These are phyloP conservation scores for Drosophila suzukii DNA, from an alignment of 1,140 invertebrate genomes.

Conservation along the genomic window DNA sequence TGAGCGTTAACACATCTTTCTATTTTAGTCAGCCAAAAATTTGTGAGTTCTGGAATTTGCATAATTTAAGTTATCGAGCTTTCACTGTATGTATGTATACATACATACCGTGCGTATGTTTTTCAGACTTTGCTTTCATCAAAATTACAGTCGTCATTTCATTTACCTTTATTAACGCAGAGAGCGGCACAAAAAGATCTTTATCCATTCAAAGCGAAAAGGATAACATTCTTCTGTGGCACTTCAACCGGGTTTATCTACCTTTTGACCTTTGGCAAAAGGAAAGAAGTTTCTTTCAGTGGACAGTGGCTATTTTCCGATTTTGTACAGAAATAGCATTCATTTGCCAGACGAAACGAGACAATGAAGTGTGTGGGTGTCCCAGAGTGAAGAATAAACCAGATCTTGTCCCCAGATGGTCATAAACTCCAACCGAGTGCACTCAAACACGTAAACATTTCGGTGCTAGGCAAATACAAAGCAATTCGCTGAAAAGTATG, in stretches of 20 bases:
- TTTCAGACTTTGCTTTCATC: slow-evolving; percentile 22
- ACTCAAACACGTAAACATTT: slow-evolving; percentile 12
- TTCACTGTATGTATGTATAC: not conserved
- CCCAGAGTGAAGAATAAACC: slow-evolving; percentile 13
- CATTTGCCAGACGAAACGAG: slow-evolving; percentile 20
- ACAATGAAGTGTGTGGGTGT: not conserved
- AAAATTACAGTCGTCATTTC: slow-evolving; percentile 29
- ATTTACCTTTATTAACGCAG: slow-evolving; percentile 65
- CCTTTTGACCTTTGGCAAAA: slow-evolving; percentile 11
- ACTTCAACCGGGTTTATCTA: slow-evolving; percentile 1
- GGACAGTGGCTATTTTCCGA: slow-evolving; percentile 19
- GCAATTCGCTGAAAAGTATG: slow-evolving; percentile 47
- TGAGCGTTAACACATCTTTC: no score
- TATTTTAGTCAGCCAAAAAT: no score
- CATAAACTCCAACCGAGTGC: slow-evolving; percentile 28
- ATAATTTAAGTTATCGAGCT: not conserved
- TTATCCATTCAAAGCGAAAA: slow-evolving; percentile 25
- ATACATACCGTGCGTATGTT: not conserved
- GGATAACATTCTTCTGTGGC: slow-evolving; percentile 21
- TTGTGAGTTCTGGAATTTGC: no score
- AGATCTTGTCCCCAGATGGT: slow-evolving; percentile 32
- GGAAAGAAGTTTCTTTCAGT: slow-evolving; percentile 30
- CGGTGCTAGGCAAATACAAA: slow-evolving; percentile 13
- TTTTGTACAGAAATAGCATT: slow-evolving; percentile 25
- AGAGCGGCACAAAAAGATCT: slow-evolving; percentile 25